These are phyloP conservation scores for Microcebus jonahi DNA, from an alignment of 2,113 vertebrate genomes.

Conservation along the genomic window DNA sequence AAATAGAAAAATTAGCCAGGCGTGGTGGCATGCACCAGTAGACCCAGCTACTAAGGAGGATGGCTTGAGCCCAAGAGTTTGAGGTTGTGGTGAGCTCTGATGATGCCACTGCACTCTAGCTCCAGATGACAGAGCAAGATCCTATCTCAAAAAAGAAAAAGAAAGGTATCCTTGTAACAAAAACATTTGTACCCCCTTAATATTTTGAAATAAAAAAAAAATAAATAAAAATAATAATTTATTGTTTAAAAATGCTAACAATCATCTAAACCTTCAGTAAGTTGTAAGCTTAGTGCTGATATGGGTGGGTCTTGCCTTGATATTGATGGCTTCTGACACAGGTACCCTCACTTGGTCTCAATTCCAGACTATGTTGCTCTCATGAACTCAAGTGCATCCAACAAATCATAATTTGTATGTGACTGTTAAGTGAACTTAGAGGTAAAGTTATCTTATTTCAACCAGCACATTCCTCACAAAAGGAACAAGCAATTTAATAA, in stretches of 20 bases:
- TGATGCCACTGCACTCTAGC: too few relatives aligned
- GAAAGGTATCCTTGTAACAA: too few relatives aligned
- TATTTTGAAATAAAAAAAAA: too few relatives aligned
- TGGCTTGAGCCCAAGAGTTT: too few relatives aligned
- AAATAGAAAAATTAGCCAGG: too few relatives aligned
- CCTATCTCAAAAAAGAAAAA: too few relatives aligned
- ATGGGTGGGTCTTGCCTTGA: neutral
- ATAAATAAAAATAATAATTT: too few relatives aligned
- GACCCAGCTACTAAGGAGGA: too few relatives aligned
- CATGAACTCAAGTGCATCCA: neutral
- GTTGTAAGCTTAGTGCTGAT: neutral
- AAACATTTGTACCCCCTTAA: too few relatives aligned
- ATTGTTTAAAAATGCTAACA: neutral
- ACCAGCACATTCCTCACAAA: neutral
- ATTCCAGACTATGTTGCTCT: neutral
- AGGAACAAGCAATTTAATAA: neutral
- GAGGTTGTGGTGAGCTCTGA: too few relatives aligned
- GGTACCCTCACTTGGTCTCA: neutral
- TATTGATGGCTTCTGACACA: neutral
- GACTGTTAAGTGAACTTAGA: neutral
- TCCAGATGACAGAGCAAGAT: too few relatives aligned
- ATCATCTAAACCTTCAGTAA: neutral
- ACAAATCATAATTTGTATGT: neutral
- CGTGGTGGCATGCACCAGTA: too few relatives aligned
- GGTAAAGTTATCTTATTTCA: neutral